phyloP scores from a whole-genome alignment of 2,888 invertebrate genomes.

The Cryptocephalus moraei region DNA sequence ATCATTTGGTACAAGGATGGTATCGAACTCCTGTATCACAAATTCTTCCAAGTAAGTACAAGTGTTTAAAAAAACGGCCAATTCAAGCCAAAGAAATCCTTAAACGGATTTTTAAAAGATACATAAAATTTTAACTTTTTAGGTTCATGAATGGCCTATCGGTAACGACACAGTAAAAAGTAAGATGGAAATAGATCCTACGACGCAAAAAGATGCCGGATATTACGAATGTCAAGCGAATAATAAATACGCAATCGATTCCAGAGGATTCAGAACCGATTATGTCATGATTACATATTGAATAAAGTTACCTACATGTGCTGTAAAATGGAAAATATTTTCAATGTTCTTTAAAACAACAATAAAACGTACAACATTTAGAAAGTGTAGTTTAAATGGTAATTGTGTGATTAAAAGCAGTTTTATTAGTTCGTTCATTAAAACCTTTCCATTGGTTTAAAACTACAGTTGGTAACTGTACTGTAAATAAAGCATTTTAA shows the following conservation, averaged over 20 bases:
- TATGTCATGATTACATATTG: constrained; percentile 46
- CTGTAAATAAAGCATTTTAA: too few relatives aligned
- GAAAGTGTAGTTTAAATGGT: too few relatives aligned
- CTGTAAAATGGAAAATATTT: too few relatives aligned
- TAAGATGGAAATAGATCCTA: constrained; percentile 66
- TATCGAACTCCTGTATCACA: constrained; percentile 61
- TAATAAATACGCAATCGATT: constrained; percentile 59
- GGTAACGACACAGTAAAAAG: constrained; percentile 57
- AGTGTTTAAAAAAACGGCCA: too few relatives aligned
- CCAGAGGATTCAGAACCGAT: constrained; percentile 56
- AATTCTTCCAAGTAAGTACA: constrained; percentile 51
- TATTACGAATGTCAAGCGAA: constrained; percentile 64
- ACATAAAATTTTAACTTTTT: background rate
- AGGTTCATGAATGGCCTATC: constrained; percentile 58
- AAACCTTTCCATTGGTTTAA: too few relatives aligned
- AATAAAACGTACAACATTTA: too few relatives aligned
- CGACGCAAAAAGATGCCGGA: constrained; percentile 61
- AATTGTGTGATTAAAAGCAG: too few relatives aligned
- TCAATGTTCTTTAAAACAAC: too few relatives aligned
- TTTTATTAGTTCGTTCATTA: too few relatives aligned
- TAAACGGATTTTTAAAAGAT: background rate
- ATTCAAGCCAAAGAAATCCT: too few relatives aligned
- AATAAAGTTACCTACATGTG: constrained; percentile 3
- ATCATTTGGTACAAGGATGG: constrained; percentile 73
- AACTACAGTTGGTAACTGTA: too few relatives aligned